Evolutionary conservation across 2,797 vertebrate genomes (phyloP), one percentile per base, ranked within the genome.

Genomic region (Periophthalmus magnuspinnatus): DNA sequence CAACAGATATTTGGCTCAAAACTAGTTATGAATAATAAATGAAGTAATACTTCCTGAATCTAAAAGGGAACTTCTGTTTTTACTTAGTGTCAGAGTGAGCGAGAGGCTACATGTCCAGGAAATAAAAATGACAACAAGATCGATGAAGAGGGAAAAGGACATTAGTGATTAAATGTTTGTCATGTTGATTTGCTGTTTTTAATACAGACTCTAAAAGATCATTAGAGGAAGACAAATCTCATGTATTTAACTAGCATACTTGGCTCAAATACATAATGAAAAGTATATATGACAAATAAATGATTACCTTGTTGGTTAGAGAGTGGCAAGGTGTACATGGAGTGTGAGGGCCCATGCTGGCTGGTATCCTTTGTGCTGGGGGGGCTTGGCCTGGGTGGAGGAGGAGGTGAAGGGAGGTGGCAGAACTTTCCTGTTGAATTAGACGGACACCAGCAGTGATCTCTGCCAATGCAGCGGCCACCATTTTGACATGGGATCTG

Each of bases 351-450:
- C 6, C 62, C 73, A 10, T 79, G 65, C n/a, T 59, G 76, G 61
- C 72, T 82, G 52, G 52, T 82, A 33, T 91, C 81, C n/a, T 80
- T 85, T 81, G 81, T 92, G 32, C 76, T 85, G 58, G 79, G 78
- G 70, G 84, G 68, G 34, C 74, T 77, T 50, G 92, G 89, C 71
- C 85, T 93, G 81, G 89, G 86, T 4, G 86, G 87, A 85, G 87
- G 81, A 0, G 88, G 81, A 0, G 88, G 94, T 38, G 64, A 75
- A 0, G 95, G 94, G 76, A 98, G 88, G 79, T 98, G 97, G 80
- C 97, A 98, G 86, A 98, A 98, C 89, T 97, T 97, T 55, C 97
- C 97, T 0, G 96, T 98, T 65, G 96, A 95, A 86, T 97, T 98
- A 71, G 95, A 91, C 0, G 96, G 96, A 83, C 97, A 98, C 95